Evolutionary conservation across 2,113 vertebrate species (phyloP).

Genomic region (Corvus cornix): DNA sequence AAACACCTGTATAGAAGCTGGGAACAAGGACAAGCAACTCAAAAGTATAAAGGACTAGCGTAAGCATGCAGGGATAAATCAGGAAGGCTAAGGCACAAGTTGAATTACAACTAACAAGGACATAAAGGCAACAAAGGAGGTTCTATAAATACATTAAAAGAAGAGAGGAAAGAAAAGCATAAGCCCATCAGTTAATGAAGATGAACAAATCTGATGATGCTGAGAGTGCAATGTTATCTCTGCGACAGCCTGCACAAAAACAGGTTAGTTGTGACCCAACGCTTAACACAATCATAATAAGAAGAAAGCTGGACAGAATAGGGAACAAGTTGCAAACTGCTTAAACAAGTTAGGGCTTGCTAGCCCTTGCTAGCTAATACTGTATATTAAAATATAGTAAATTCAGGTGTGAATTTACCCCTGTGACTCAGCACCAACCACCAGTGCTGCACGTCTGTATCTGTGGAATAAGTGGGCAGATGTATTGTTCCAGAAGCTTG

Average conservation of each 20-base stretch:
- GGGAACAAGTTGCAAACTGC: not conserved
- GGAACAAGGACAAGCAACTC: constrained; percentile 25
- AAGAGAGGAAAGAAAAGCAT: not conserved
- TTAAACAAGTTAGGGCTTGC: not conserved
- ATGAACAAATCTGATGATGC: not conserved
- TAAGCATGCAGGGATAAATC: constrained; percentile 19
- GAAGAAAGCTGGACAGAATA: not conserved
- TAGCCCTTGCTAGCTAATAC: not conserved
- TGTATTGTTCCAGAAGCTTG: not conserved
- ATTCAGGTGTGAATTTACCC: not conserved
- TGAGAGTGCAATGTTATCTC: not conserved
- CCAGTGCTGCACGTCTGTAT: not conserved
- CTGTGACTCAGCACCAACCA: not conserved
- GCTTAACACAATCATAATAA: not conserved
- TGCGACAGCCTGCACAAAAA: not conserved
- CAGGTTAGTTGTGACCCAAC: not conserved
- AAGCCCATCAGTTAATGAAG: constrained; percentile 1
- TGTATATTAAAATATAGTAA: not conserved
- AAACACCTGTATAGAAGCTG: not conserved
- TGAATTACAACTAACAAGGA: constrained; percentile 38
- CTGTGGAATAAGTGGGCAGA: not conserved
- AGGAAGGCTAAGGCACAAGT: not conserved
- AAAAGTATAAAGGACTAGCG: constrained; percentile 4
- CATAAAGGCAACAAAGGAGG: constrained; percentile 7
- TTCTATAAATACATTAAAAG: constrained; percentile 41